Base-by-base conservation (phyloP, 2,797 vertebrate species). In the Denticeps clupeoides region DNA sequence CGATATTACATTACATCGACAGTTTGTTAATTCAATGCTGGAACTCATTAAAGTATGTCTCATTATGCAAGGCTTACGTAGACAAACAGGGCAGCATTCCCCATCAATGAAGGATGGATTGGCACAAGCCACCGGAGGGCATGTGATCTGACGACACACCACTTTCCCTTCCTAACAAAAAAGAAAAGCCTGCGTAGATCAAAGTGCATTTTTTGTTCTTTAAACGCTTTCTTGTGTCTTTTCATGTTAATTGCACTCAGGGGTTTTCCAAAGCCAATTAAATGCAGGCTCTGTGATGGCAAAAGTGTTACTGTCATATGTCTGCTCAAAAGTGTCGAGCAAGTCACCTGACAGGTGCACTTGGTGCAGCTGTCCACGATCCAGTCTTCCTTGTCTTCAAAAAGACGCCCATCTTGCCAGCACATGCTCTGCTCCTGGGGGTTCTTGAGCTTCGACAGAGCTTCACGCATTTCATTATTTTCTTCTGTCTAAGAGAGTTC, bases 311-410 rank as follows among this genome's bases (percentile, higher is more conserved):
- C 24, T 24, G 24, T 4, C 7, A 27, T 10, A 10, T 31, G 11
- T n/a, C 28, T 12, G 9, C 24, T 24, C n/a, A 41, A 26, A 4
- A 41, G 7, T 31, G 8, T 31, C 11, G 13, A 16, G 26, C 15
- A 11, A 43, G 71, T 72, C 60, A 96, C 92, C 88, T 82, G 79
- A 65, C 94, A 99, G 41, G 79, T 77, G 18, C 94, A 99, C 24
- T 84, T 83, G 22, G 92, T 96, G 47, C 94, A 99, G 79, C 91
- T 95, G 73, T 99, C 94, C 53, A 89, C 83, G 33, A 92, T 85
- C 94, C 94, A 99, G 13, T 88, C 79, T 33, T 93, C 91, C 6
- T 87, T 87, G 23, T 90, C 83, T 26, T 81, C 77, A 41, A 93
- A 94, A 60, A 90, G 66, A 10, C 93, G 85, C 10, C 93, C 89